Base-by-base conservation (phyloP, 2,888 invertebrate genomes). In the Ichneumoninae sp. region DNA sequence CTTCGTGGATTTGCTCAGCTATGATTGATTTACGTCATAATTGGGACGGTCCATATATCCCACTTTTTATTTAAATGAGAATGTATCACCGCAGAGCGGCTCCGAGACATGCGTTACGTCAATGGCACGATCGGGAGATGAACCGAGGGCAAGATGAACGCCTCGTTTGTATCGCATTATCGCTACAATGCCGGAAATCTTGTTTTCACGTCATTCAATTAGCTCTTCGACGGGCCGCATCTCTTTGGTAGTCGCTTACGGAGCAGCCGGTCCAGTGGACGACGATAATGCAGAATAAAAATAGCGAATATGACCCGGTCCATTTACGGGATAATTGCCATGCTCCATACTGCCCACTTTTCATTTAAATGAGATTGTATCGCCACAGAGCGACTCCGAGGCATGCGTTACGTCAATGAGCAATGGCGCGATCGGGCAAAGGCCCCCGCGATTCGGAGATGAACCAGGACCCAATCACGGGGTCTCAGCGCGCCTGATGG, bases 401-500 rank as follows among this genome's bases (percentile, higher is more conserved):
- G n/a, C 5, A 4, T 8, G 30, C 60, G 13, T n/a, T 10, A 16
- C 4, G 30, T 74, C 52, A 72, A 82, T 52, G 50, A 30, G 13
- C 44, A 57, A 26, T 22, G 60, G 6, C 4, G 13, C 19, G 47
- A 50, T 71, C 19, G 36, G 33, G 26, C 40, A 30, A 66, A 57
- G 44, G 40, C 40, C 8, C 5, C 52, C 13, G 36, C 40, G 60
- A 50, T 62, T n/a, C 7, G 8, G 16, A 16, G 30, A 16, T 33
- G 16, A 40, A 50, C 30, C 40, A 10, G 40, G 40, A 40, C 40
- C 40, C 40, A 40, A 75, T 75, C 47, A 22, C 50, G 50, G 6
- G 22, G 5, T 52, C 47, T 57, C 33, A 7, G 7, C 19, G 33
- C 50, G 77, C 54, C 50, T 75, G 52, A 78, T 87, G 86, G 87